Evolutionary conservation across 92 coral and sea anemone species (phyloP), one percentile per base, ranked within the genome.

Genomic region (Montipora capitata): DNA sequence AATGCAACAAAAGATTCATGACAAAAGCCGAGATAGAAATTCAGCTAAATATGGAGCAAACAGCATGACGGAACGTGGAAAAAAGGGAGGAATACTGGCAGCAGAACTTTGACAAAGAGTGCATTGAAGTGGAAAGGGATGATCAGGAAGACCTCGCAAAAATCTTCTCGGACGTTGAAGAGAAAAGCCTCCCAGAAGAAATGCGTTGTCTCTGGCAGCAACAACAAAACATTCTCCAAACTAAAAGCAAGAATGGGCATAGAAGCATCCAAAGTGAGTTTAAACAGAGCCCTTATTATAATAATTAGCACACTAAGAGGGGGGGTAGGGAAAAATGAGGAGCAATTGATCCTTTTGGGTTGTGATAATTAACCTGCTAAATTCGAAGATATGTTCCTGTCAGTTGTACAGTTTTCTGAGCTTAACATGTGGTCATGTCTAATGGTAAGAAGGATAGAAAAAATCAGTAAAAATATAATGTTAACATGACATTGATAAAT

Each of bases 211-310:
- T 75, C 41, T 49, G 63, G 80, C 61, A 75, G 57, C 80, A 75
- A 48, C 80, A 75, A 38, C 35, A 75, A 45, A 75, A 75, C 14
- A 75, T 49, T 5, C 63, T 44, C 13, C 56, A 17, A 2, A 75
- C 80, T 9, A 45, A 75, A 49, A 75, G 41, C 63, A 45, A 75
- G 38, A 75, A 52, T 8, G 64, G 63, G n/a, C 49, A 49, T 64
- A 48, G 80, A 27, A 64, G 80, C 80, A 75, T 7, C 80, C 64
- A 75, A 75, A 75, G 80, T 75, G 49, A 40, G 80, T n/a, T n/a
- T n/a, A n/a, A n/a, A n/a, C n/a, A n/a, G n/a, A n/a, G n/a, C n/a
- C n/a, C n/a, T n/a, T n/a, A n/a, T n/a, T n/a, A n/a, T n/a, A n/a
- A n/a, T n/a, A n/a, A n/a, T n/a, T n/a, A n/a, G n/a, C n/a, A n/a